Evolutionary conservation across 2,797 vertebrate genomes (phyloP).

Genomic region (Coendou prehensilis): DNA sequence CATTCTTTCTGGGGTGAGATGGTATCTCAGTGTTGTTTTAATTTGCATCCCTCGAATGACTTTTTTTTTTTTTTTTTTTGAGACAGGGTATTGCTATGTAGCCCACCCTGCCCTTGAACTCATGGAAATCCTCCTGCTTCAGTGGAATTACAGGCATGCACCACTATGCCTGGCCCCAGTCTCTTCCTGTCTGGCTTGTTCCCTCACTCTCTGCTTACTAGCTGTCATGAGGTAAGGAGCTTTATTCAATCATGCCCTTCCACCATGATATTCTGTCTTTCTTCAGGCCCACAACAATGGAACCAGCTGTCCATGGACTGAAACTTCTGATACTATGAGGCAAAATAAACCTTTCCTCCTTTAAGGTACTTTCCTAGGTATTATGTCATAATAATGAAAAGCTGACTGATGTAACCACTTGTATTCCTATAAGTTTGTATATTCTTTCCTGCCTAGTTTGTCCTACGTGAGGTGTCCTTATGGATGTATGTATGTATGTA

Average conservation of each 20-base stretch:
- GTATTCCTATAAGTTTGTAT: neutral
- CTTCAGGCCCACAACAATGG: neutral
- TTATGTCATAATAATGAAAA: neutral
- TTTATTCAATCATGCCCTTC: neutral
- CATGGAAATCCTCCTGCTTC: neutral
- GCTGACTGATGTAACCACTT: neutral
- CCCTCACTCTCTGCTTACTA: neutral
- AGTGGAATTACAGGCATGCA: neutral
- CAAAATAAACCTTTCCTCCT: neutral
- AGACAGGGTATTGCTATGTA: neutral
- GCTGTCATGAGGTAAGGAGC: neutral
- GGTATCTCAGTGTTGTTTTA: too few relatives aligned
- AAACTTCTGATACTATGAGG: neutral
- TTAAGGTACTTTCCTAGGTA: neutral
- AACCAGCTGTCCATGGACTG: neutral
- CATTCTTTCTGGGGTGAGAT: too few relatives aligned
- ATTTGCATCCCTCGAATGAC: too few relatives aligned
- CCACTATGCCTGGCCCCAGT: neutral
- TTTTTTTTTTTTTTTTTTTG: neutral
- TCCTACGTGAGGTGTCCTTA: neutral
- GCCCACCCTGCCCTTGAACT: neutral
- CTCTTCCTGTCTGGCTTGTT: neutral
- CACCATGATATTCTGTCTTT: neutral
- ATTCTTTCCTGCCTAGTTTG: neutral
- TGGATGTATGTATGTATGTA: too few relatives aligned